These are phyloP conservation scores for Marasmarcha lunaedactyla DNA, from an alignment of 2,888 invertebrate genomes.

Conservation along the genomic window DNA sequence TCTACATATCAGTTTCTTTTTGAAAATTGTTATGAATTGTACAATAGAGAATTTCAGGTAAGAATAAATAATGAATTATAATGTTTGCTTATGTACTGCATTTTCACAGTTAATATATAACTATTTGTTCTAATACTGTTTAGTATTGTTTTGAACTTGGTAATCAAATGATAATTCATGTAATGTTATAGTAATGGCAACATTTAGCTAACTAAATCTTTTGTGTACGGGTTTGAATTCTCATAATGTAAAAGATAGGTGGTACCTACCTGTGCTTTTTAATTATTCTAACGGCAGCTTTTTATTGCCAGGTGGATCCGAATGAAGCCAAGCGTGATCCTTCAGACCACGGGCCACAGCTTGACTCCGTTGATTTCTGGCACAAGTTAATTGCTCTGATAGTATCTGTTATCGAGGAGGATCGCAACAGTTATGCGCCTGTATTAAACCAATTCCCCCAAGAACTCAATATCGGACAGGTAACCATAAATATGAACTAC, in stretches of 20 bases:
- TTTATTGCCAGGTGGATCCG: constrained; percentile 78
- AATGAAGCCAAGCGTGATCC: constrained; percentile 90
- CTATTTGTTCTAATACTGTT: too few species aligned
- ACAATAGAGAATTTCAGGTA: constrained; percentile 92
- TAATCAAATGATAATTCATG: too few species aligned
- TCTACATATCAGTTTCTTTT: constrained; percentile 99
- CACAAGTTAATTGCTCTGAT: constrained; percentile 96
- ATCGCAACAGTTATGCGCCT: constrained; percentile 96
- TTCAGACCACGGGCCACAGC: constrained; percentile 86
- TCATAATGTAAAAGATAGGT: too few species aligned
- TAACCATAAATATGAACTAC: too few species aligned
- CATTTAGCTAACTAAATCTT: too few species aligned
- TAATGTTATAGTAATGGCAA: too few species aligned
- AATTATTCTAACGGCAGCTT: too few species aligned
- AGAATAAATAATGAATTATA: constrained; percentile 8
- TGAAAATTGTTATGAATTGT: constrained; percentile 98
- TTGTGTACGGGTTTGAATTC: too few species aligned
- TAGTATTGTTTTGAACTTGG: too few species aligned
- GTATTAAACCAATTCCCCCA: constrained; percentile 99
- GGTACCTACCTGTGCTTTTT: too few species aligned
- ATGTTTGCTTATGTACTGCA: neutral
- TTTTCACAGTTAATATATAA: too few species aligned
- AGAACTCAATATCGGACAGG: constrained; percentile 97
- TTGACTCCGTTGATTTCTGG: constrained; percentile 97
- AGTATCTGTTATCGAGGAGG: constrained; percentile 98